A percentile compares a stretch with the other conserved stretches of the same genome.
Conservation (phyloP, 30 jellyfish, hydroid and myxozoan genomes). For the Nemopilema nomurai region DNA sequence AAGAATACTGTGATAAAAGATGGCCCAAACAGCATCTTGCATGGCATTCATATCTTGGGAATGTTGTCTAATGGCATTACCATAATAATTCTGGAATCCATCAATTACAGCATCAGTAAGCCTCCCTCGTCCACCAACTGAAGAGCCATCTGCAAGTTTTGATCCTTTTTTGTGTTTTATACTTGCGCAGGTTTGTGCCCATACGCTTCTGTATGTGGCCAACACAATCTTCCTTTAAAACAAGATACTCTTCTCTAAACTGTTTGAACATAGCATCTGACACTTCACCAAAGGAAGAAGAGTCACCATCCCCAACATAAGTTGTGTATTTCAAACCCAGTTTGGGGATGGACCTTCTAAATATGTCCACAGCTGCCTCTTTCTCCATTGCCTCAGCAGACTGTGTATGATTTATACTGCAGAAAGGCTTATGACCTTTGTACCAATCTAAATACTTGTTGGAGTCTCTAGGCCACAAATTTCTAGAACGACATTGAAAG, state of each 20-base stretch:
- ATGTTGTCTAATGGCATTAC: background rate
- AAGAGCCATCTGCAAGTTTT: background rate
- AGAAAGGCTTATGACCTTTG: background rate
- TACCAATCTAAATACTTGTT: constrained; percentile 2
- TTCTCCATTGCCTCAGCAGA: constrained; percentile 11
- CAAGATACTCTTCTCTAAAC: constrained; percentile 1
- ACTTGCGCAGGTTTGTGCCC: background rate
- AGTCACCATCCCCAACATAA: constrained; percentile 46
- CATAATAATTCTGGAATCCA: background rate
- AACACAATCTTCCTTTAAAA: constrained; percentile 22
- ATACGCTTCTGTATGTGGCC: background rate
- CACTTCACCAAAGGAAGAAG: constrained; percentile 21
- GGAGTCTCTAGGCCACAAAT: background rate
- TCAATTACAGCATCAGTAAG: background rate
- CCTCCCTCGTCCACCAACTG: background rate
- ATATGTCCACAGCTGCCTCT: constrained; percentile 19
- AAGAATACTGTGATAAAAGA: constrained; percentile 11
- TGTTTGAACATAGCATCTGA: constrained; percentile 6
- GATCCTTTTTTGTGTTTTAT: background rate
- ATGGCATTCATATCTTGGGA: background rate
- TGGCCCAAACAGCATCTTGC: background rate
- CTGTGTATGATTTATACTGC: constrained; percentile 9
- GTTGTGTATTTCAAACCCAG: constrained; percentile 22
- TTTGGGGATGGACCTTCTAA: constrained; percentile 16
- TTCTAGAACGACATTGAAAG: background rate